phyloP scores from a whole-genome alignment of 1,140 invertebrate genomes.

The Carcinoscorpius rotundicauda region DNA sequence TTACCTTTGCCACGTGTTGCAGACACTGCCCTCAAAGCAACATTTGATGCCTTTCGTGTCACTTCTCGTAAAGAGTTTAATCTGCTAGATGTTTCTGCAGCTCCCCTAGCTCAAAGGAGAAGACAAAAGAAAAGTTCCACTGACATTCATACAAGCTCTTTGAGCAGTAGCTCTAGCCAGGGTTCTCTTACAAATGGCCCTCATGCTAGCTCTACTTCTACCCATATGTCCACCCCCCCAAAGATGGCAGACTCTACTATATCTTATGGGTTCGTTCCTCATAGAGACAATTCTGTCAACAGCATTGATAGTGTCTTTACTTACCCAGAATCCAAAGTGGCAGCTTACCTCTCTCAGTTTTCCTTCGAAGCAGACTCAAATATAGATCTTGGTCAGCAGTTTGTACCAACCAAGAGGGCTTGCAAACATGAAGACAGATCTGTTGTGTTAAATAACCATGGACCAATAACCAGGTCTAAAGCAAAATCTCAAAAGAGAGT shows the following conservation, averaged over 20 bases:
- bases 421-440: neutral
- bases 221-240: slow-evolving; percentile 4
- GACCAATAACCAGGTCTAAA: slow-evolving; percentile 13
- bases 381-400: slow-evolving; percentile 1
- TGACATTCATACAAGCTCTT: slow-evolving; percentile 19
- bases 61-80: slow-evolving; percentile 56
- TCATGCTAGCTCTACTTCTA: slow-evolving; percentile 6
- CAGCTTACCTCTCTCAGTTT: slow-evolving; percentile 19
- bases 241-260: slow-evolving; percentile 1
- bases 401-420: neutral
- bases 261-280: neutral
- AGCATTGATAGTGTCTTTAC: slow-evolving; percentile 18
- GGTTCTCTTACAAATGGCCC: slow-evolving; percentile 1
- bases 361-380: slow-evolving; percentile 4
- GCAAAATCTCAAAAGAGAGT: neutral
- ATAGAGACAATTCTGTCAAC: neutral
- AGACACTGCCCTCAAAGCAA: slow-evolving; percentile 41
- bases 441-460: neutral
- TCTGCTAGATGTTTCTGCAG: slow-evolving; percentile 51
- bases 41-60: slow-evolving; percentile 54
- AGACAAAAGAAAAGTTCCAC: slow-evolving; percentile 49
- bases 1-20: slow-evolving; percentile 26
- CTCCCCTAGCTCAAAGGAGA: slow-evolving; percentile 54
- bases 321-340: slow-evolving; percentile 18
- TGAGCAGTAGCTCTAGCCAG: slow-evolving; percentile 9